These are phyloP conservation scores for Trichogramma dendrolimi DNA, from an alignment of 2,888 invertebrate species.

Conservation along the genomic window DNA sequence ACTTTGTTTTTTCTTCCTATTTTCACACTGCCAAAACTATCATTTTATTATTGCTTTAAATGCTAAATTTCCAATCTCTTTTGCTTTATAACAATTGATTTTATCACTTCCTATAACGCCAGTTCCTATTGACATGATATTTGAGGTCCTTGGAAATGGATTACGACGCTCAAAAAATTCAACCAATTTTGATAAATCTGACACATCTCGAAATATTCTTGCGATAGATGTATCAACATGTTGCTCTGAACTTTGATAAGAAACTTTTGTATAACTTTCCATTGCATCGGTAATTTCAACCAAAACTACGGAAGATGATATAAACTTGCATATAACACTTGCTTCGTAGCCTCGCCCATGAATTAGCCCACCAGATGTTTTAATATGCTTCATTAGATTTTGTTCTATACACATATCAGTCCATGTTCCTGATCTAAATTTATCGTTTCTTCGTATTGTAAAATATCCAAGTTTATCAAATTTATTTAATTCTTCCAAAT, in stretches of 20 bases:
- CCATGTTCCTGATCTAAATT: slow-evolving; percentile 35
- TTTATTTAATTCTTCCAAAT: too few relatives aligned
- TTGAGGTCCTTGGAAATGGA: slow-evolving; percentile 36
- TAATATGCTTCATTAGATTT: slow-evolving; percentile 38
- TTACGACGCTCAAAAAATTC: slow-evolving; percentile 42
- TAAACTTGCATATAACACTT: too few relatives aligned
- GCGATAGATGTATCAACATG: slow-evolving; percentile 47
- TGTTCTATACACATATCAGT: slow-evolving; percentile 43
- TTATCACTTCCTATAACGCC: slow-evolving; percentile 31
- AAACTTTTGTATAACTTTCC: slow-evolving; percentile 19
- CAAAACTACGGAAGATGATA: too few relatives aligned
- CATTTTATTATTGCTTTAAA: neutral
- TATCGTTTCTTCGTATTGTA: slow-evolving; percentile 36
- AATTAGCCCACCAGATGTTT: slow-evolving; percentile 35
- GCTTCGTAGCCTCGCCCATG: slow-evolving; percentile 32
- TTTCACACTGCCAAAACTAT: neutral
- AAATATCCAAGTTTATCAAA: slow-evolving; percentile 37
- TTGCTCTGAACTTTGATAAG: slow-evolving; percentile 35
- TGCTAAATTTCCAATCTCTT: slow-evolving; percentile 34
- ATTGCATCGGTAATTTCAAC: slow-evolving; percentile 31
- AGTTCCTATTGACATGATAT: slow-evolving; percentile 31
- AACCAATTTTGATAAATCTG: slow-evolving; percentile 37
- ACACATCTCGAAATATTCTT: slow-evolving; percentile 39
- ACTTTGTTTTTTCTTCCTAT: neutral
- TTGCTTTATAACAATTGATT: slow-evolving; percentile 36